These are phyloP conservation scores for Gyps fulvus DNA, from an alignment of 2,113 vertebrate genomes.

Conservation along the genomic window DNA sequence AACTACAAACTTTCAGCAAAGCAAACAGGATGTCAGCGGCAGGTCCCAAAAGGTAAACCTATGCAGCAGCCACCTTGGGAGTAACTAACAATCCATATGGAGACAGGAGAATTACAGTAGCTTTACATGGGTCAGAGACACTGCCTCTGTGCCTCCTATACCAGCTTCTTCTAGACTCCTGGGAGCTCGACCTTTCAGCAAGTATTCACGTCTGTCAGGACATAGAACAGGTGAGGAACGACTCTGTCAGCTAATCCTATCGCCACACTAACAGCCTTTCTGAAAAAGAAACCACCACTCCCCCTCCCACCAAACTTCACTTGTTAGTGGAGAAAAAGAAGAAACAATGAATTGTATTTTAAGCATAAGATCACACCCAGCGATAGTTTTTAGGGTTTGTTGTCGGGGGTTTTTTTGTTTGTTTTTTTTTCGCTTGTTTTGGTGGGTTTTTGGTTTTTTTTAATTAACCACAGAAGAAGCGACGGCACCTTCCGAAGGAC, in stretches of 20 bases:
- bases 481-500: not conserved
- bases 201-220: not conserved
- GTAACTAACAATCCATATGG: not conserved
- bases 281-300: not conserved
- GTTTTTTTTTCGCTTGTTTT: not conserved
- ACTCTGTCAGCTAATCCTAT: not conserved
- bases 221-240: not conserved
- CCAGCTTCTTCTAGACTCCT: not conserved
- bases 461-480: fast-evolving
- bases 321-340: not conserved
- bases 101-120: not conserved
- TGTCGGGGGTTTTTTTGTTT: not conserved
- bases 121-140: not conserved
- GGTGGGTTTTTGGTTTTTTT: too few species aligned
- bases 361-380: not conserved
- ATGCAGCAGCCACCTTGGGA: not conserved
- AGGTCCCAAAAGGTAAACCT: not conserved
- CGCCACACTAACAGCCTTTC: not conserved
- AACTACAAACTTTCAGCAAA: not conserved
- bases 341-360: not conserved
- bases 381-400: not conserved
- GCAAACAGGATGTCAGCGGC: not conserved
- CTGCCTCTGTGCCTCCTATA: not conserved
- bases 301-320: not conserved
- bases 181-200: not conserved